A percentile compares a stretch with the other conserved stretches of the same genome.
Conservation (phyloP, 2,113 vertebrate genomes). For the Hemichromis elongatus region DNA sequence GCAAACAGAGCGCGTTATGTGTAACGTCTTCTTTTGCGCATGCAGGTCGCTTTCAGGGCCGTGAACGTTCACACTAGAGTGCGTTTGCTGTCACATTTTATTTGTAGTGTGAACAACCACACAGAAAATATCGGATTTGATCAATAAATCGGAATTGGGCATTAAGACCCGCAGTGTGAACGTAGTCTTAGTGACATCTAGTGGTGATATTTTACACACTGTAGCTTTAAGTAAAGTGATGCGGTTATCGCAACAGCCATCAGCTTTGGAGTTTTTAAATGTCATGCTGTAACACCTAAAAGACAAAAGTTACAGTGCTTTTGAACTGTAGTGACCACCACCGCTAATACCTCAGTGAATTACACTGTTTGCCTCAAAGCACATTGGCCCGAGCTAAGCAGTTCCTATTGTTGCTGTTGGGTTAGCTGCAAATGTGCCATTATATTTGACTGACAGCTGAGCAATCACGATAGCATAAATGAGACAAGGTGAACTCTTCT, state of each 20-base stretch:
- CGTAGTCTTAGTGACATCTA: neutral
- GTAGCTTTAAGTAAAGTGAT: neutral
- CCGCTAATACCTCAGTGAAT: neutral
- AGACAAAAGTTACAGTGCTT: neutral
- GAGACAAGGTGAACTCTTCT: conserved; percentile 64
- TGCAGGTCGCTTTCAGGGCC: no score
- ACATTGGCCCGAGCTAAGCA: neutral
- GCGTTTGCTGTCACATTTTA: no score
- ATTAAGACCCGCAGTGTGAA: no score
- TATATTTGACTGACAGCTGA: conserved; percentile 73
- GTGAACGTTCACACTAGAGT: no score
- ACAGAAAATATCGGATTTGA: no score
- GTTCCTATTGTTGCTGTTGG: neutral
- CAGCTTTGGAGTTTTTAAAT: neutral
- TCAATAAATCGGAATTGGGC: no score
- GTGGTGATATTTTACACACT: neutral
- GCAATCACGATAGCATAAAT: conserved; percentile 65
- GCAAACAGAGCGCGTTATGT: no score
- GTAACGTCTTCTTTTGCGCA: no score
- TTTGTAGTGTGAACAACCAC: no score
- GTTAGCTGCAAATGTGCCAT: conserved; percentile 37
- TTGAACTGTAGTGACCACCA: neutral
- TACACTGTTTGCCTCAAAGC: neutral
- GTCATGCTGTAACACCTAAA: neutral
- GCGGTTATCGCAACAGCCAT: neutral